Evolutionary conservation across 2,797 vertebrate genomes (phyloP).

Genomic region (Cyclopterus lumpus): DNA sequence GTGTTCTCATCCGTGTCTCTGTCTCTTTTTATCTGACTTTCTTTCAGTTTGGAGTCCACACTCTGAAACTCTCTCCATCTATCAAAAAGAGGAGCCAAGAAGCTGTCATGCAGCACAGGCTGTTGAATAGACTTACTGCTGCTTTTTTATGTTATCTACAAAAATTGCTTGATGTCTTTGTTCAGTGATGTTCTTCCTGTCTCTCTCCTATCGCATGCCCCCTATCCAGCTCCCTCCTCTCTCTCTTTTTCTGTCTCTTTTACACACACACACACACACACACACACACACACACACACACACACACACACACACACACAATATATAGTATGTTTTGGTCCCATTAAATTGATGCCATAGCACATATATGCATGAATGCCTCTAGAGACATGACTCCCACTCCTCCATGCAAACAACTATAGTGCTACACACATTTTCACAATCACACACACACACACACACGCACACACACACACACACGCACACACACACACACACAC

Average conservation of each 20-base stretch:
- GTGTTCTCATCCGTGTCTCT: slow-evolving; percentile 45
- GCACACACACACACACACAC: slow-evolving; percentile 16
- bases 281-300: slow-evolving; percentile 6
- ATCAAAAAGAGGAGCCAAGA: slow-evolving; percentile 27
- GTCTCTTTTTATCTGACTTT: slow-evolving; percentile 44
- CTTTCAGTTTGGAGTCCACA: slow-evolving; percentile 14
- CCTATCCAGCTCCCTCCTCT: slow-evolving; percentile 14
- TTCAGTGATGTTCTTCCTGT: slow-evolving; percentile 32
- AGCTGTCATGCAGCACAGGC: slow-evolving; percentile 24
- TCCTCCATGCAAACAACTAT: slow-evolving; percentile 46
- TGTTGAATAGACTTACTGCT: slow-evolving; percentile 30
- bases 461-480: slow-evolving; percentile 19
- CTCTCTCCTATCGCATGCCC: slow-evolving; percentile 34
- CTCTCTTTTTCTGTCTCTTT: neutral
- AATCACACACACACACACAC: slow-evolving; percentile 24
- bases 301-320: slow-evolving; percentile 6
- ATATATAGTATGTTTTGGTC: slow-evolving; percentile 37
- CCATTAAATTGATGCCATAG: slow-evolving; percentile 59
- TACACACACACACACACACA: slow-evolving; percentile 1
- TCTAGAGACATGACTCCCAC: slow-evolving; percentile 64
- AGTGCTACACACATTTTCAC: slow-evolving; percentile 27
- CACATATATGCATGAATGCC: slow-evolving; percentile 62
- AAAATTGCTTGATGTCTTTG: slow-evolving; percentile 46
- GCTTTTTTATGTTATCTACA: slow-evolving; percentile 33
- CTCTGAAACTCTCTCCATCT: slow-evolving; percentile 11